Percentiles rank a stretch among this genome's conserved stretches.
Evolutionary conservation across 2,888 invertebrate species (phyloP).

Genomic region (Choristoneura rosaceana): DNA sequence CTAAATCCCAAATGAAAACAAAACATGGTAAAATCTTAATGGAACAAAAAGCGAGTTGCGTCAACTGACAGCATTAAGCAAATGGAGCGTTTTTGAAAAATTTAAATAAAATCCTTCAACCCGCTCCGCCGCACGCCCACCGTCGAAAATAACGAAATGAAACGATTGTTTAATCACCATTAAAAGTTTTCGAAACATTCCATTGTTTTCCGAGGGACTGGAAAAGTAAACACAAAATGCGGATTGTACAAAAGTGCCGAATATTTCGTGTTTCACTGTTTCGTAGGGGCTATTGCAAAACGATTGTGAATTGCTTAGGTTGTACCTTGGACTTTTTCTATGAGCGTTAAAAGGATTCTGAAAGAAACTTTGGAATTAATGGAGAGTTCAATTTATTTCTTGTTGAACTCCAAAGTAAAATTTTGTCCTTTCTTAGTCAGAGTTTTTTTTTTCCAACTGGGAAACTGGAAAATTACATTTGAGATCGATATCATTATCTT

Average conservation of each 20-base stretch:
- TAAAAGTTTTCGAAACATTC: slow-evolving; percentile 78
- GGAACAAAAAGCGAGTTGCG: slow-evolving; percentile 51
- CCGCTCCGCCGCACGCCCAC: slow-evolving; percentile 49
- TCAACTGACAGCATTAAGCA: slow-evolving; percentile 61
- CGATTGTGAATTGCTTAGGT: slow-evolving; percentile 12
- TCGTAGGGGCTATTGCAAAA: slow-evolving; percentile 15
- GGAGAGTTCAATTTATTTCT: neutral
- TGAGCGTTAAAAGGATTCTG: slow-evolving; percentile 22
- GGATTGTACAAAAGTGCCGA: slow-evolving; percentile 48
- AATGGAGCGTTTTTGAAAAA: slow-evolving; percentile 56
- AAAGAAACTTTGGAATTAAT: slow-evolving; percentile 13
- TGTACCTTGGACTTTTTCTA: slow-evolving; percentile 18
- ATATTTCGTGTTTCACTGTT: slow-evolving; percentile 39
- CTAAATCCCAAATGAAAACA: slow-evolving; percentile 39
- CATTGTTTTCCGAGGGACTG: slow-evolving; percentile 62
- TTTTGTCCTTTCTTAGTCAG: neutral
- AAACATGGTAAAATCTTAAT: slow-evolving; percentile 49
- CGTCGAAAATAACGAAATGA: slow-evolving; percentile 62
- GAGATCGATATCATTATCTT: neutral
- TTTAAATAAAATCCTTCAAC: slow-evolving; percentile 55
- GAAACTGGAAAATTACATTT: neutral
- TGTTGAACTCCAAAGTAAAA: neutral
- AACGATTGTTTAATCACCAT: slow-evolving; percentile 79
- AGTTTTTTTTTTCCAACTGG: neutral
- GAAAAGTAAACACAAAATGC: slow-evolving; percentile 62